A percentile compares a stretch with the other conserved stretches of the same genome.
Conservation (phyloP, 2,888 invertebrate species). For the Calameuta pallipes region DNA sequence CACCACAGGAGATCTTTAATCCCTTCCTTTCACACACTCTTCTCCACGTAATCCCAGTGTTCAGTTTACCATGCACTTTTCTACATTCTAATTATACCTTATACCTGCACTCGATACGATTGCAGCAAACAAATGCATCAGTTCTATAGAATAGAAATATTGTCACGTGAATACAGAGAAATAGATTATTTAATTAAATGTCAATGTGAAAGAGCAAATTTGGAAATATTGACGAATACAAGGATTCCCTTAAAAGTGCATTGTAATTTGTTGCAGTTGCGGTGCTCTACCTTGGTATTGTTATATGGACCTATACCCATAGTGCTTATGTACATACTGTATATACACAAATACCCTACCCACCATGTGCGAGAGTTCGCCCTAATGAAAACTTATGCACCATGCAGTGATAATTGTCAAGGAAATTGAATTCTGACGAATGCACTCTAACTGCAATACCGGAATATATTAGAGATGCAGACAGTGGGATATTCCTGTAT, state of each 20-base stretch:
- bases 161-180: too few relatives aligned
- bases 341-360: background rate
- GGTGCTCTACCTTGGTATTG: background rate
- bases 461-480: background rate
- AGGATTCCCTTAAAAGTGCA: background rate
- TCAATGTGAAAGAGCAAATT: background rate
- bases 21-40: background rate
- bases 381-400: constrained; percentile 21
- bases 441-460: background rate
- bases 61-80: background rate
- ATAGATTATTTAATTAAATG: background rate
- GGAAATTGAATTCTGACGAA: constrained; percentile 20
- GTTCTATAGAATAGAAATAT: too few relatives aligned
- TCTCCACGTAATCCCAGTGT: background rate
- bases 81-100: background rate
- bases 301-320: background rate
- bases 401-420: constrained; percentile 22
- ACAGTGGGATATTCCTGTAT: background rate
- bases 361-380: background rate
- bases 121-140: too few relatives aligned
- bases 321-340: background rate
- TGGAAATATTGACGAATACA: background rate
- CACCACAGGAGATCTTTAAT: constrained; percentile 17
- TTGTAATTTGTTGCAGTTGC: background rate
- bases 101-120: background rate